Evolutionary conservation across 2,888 invertebrate species (phyloP).

Genomic region (Cheilosia grossa): DNA sequence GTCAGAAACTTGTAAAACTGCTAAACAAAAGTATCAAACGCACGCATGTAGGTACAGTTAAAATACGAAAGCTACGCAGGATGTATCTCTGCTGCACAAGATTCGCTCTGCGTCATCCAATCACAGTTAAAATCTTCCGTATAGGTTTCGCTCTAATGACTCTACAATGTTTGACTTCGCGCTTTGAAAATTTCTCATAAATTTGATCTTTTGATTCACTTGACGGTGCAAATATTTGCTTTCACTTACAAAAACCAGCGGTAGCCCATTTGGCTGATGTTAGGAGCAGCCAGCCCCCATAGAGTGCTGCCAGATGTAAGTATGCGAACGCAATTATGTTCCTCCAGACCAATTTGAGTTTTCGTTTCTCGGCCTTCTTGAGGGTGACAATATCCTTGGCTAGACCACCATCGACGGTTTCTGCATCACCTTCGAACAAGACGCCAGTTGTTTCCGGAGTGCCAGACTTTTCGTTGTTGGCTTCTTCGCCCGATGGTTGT

Average conservation of each 20-base stretch:
- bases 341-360: conserved; percentile 89
- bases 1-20: no score
- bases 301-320: conserved; percentile 90
- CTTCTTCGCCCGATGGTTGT: conserved; percentile 76
- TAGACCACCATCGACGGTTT: conserved; percentile 86
- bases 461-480: conserved; percentile 77
- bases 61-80: not conserved
- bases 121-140: not conserved
- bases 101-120: not conserved
- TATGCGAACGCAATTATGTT: conserved; percentile 91
- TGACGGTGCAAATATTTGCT: not conserved
- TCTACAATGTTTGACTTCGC: not conserved
- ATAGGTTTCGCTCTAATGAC: not conserved
- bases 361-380: conserved; percentile 85
- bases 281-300: conserved; percentile 89
- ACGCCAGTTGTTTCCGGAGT: conserved; percentile 84
- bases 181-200: no score
- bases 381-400: conserved; percentile 85
- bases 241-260: conserved; percentile 87
- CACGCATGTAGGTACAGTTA: no score
- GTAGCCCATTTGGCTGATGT: conserved; percentile 90
- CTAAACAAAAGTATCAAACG: no score
- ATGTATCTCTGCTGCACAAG: not conserved
- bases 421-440: conserved; percentile 87
- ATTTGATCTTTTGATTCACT: not conserved